phyloP scores from a whole-genome alignment of 2,888 invertebrate species.

The Xestia c-nigrum region DNA sequence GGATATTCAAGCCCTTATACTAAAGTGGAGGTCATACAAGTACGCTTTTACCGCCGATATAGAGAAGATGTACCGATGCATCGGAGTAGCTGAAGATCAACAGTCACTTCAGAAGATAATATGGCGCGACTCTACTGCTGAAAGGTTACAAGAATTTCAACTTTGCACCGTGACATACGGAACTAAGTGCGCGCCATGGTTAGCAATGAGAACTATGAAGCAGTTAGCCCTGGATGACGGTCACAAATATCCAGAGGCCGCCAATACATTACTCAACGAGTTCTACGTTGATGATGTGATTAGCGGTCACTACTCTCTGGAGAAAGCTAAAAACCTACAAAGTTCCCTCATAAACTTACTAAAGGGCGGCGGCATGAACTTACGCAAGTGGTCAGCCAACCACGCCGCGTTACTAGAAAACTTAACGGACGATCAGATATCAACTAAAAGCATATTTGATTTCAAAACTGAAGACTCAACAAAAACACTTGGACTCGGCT shows the following conservation, averaged over 20 bases:
- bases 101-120: constrained; percentile 14
- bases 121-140: constrained; percentile 14
- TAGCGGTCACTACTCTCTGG: constrained; percentile 1
- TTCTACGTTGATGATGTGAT: neutral
- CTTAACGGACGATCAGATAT: neutral
- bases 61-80: constrained; percentile 28
- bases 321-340: neutral
- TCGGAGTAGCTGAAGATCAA: constrained; percentile 5
- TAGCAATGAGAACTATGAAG: neutral
- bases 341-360: neutral
- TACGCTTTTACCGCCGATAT: constrained; percentile 24
- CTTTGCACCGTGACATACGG: neutral
- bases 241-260: neutral
- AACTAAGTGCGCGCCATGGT: neutral
- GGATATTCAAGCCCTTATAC: constrained; percentile 23
- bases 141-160: neutral
- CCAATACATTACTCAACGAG: neutral
- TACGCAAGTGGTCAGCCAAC: neutral
- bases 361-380: neutral
- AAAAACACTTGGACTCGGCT: neutral
- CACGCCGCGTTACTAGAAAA: neutral
- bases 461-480: neutral
- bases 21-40: constrained; percentile 30
- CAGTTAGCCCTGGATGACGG: neutral
- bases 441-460: neutral